Percentiles rank a stretch among this genome's conserved stretches.
phyloP scores from a whole-genome alignment of 2,888 invertebrate genomes.

The Parnassius smintheus region DNA sequence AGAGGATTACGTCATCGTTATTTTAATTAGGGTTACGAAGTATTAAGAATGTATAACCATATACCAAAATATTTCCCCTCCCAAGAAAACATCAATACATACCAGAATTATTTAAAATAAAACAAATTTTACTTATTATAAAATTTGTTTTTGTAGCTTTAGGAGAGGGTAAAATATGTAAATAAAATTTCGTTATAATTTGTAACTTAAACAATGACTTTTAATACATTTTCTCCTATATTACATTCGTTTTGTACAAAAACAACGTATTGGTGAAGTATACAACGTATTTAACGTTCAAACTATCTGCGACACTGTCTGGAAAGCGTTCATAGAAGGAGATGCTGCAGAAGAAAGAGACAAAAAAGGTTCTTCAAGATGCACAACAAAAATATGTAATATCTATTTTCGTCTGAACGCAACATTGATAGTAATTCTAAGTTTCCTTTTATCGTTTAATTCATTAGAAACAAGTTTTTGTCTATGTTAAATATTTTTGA shows the following conservation, averaged over 20 bases:
- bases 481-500: neutral
- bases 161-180: constrained; percentile 28
- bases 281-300: constrained; percentile 50
- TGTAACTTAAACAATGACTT: constrained; percentile 79
- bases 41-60: too few relatives aligned
- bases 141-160: too few relatives aligned
- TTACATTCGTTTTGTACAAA: constrained; percentile 76
- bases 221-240: constrained; percentile 75
- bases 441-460: neutral
- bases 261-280: constrained; percentile 65
- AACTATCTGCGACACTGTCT: constrained; percentile 27
- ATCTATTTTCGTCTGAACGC: constrained; percentile 15
- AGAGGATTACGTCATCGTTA: too few relatives aligned
- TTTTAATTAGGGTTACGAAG: too few relatives aligned
- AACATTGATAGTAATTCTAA: constrained; percentile 4
- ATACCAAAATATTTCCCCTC: too few relatives aligned
- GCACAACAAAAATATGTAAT: constrained; percentile 6
- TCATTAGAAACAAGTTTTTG: neutral
- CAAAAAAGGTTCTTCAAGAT: constrained; percentile 16
- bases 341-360: constrained; percentile 23
- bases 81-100: too few relatives aligned
- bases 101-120: too few relatives aligned
- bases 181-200: constrained; percentile 64
- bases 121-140: too few relatives aligned
- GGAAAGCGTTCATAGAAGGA: constrained; percentile 14